phyloP scores from a whole-genome alignment of 2,888 invertebrate species.

The Bedellia somnulentella region DNA sequence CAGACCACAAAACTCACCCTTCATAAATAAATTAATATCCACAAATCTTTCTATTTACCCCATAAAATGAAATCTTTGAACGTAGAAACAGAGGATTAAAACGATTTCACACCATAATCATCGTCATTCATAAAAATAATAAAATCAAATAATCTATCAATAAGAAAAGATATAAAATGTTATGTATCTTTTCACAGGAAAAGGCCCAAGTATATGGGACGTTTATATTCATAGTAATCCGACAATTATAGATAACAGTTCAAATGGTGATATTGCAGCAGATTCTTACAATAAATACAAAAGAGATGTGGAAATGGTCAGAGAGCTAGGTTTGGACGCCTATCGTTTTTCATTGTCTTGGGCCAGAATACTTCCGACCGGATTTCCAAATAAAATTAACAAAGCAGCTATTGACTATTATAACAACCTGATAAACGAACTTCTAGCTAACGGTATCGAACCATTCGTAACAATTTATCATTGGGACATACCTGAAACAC shows the following conservation, averaged over 20 bases:
- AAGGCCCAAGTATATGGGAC: slow-evolving; percentile 4
- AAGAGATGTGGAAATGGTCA: slow-evolving; percentile 45
- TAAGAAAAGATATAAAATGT: too few species aligned
- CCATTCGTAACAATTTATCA: slow-evolving; percentile 65
- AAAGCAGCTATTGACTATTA: slow-evolving; percentile 65
- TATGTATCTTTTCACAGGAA: slow-evolving; percentile 11
- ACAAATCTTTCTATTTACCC: too few species aligned
- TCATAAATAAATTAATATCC: too few species aligned
- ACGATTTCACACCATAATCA: too few species aligned
- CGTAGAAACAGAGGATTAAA: too few species aligned
- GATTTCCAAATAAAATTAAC: slow-evolving; percentile 52
- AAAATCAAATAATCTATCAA: too few species aligned
- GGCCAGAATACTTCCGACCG: slow-evolving; percentile 66
- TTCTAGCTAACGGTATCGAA: slow-evolving; percentile 53
- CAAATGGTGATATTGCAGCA: slow-evolving; percentile 61
- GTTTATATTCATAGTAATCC: neutral
- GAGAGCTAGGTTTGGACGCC: slow-evolving; percentile 43
- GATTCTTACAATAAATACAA: slow-evolving; percentile 66
- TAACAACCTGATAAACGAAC: slow-evolving; percentile 60
- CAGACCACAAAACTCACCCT: too few species aligned
- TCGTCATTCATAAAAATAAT: too few species aligned
- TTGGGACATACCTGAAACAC: slow-evolving; percentile 60
- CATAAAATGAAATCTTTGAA: too few species aligned
- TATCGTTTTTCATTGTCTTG: slow-evolving; percentile 67
- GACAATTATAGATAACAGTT: slow-evolving; percentile 6